Percentiles rank a stretch among this genome's conserved stretches.
These are phyloP conservation scores for Barypeithes pellucidus DNA, from an alignment of 2,888 invertebrate genomes.

Conservation along the genomic window DNA sequence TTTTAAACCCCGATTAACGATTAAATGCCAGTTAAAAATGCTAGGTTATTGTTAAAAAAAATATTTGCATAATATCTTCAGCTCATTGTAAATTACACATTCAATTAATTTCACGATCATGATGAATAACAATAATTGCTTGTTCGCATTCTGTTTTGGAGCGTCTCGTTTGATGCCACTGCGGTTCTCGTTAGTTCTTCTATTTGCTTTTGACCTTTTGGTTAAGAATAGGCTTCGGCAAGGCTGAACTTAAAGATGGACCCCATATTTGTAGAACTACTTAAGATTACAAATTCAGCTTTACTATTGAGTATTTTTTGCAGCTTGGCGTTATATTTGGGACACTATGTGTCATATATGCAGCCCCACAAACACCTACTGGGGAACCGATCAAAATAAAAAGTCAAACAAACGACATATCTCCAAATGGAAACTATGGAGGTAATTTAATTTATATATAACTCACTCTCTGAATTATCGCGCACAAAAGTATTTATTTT, in stretches of 20 bases:
- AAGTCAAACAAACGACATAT: constrained; percentile 81
- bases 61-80: background rate
- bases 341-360: background rate
- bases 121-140: constrained; percentile 8
- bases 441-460: constrained; percentile 69
- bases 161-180: constrained; percentile 1
- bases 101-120: constrained; percentile 7
- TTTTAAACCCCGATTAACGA: background rate
- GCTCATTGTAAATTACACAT: constrained; percentile 7
- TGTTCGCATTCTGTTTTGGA: background rate
- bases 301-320: background rate
- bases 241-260: too few relatives aligned
- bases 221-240: too few relatives aligned
- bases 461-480: too few relatives aligned
- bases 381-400: constrained; percentile 78
- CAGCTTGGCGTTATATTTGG: constrained; percentile 5
- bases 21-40: background rate
- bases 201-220: too few relatives aligned
- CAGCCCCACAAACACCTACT: constrained; percentile 74
- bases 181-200: too few relatives aligned
- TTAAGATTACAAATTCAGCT: too few relatives aligned
- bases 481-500: too few relatives aligned
- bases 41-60: too few relatives aligned
- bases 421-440: constrained; percentile 84
- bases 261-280: too few relatives aligned